These are phyloP conservation scores for Pseudochirops cupreus DNA, from an alignment of 2,797 vertebrate species.

Conservation along the genomic window DNA sequence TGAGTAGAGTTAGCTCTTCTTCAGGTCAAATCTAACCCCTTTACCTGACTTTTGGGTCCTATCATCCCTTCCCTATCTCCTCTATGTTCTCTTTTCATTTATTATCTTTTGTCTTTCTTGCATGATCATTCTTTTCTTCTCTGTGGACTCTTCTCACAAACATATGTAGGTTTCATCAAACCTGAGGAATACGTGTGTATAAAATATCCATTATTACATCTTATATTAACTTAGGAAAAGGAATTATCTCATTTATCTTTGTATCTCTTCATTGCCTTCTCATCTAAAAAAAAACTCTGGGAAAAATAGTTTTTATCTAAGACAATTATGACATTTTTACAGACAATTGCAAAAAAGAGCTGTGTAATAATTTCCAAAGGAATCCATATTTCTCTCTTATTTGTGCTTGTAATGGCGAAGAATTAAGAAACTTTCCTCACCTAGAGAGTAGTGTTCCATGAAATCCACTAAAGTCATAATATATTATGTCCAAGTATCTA, in stretches of 20 bases:
- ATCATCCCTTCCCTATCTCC: not conserved
- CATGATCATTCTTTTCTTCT: not conserved
- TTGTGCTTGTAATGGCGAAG: conserved; percentile 23
- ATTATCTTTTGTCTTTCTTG: not conserved
- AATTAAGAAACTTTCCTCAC: conserved; percentile 56
- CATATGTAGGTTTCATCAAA: not conserved
- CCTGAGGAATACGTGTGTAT: not conserved
- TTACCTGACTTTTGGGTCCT: not conserved
- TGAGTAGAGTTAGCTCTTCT: not conserved
- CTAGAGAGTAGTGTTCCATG: conserved; percentile 54
- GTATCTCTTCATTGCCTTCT: not conserved
- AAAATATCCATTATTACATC: not conserved
- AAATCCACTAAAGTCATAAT: conserved; percentile 17
- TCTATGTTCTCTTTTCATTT: not conserved
- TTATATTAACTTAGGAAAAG: not conserved
- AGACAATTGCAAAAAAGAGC: conserved; percentile 56
- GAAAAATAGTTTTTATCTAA: conserved; percentile 53
- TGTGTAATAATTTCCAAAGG: conserved; percentile 17
- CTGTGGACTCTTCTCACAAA: not conserved
- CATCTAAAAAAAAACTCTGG: not conserved
- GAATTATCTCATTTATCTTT: not conserved
- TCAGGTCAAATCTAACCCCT: not conserved
- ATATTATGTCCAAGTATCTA: conserved; percentile 55
- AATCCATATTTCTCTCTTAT: conserved; percentile 44
- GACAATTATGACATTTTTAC: conserved; percentile 32